Base-by-base conservation (phyloP, 2,797 vertebrate genomes). In the Sebastes diploproa region DNA sequence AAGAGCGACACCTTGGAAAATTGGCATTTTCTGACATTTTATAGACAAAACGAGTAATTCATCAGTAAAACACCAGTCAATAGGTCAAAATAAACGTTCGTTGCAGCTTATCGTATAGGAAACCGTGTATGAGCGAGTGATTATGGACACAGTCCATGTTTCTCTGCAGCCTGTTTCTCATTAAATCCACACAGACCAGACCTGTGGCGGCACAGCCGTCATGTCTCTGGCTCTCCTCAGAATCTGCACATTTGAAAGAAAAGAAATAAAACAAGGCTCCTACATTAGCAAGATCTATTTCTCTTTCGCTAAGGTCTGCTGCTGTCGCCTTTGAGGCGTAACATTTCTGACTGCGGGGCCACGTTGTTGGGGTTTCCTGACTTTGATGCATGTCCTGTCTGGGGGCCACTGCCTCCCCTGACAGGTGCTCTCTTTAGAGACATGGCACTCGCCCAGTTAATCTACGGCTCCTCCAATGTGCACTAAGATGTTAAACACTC, bases 391-490 rank as follows among this genome's bases (percentile, higher is more conserved):
- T 87, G 68, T 46, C 36, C 64, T 46, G 72, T 67, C 75, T 77
- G 88, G 82, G 82, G 81, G 32, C 78, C 76, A 55, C 42, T 7
- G 8, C 58, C 67, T 79, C 89, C 68, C 55, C 67, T 87, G 86
- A 86, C 87, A 89, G 82, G 86, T 86, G 87, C 54, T 89, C 80
- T 85, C 76, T 72, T 75, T 59, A 68, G 88, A 81, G 81, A 74
- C 52, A 18, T 32, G 55, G 56, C 32, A 62, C 67, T 77, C 42
- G 38, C 71, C 67, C 66, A 82, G 86, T 84, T 83, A 82, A 86
- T 92, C 75, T 81, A 54, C 65, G 58, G 75, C 83, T 63, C 62
- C 74, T 83, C 22, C 67, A 82, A 62, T 58, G 73, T 72, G 73
- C 71, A 67, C 72, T 42, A 68, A 84, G 86, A 89, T 80, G 75